A percentile compares a stretch with the other conserved stretches of the same genome.
These are phyloP conservation scores for Nyctibius grandis DNA, from an alignment of 2,797 vertebrate genomes.

Conservation along the genomic window DNA sequence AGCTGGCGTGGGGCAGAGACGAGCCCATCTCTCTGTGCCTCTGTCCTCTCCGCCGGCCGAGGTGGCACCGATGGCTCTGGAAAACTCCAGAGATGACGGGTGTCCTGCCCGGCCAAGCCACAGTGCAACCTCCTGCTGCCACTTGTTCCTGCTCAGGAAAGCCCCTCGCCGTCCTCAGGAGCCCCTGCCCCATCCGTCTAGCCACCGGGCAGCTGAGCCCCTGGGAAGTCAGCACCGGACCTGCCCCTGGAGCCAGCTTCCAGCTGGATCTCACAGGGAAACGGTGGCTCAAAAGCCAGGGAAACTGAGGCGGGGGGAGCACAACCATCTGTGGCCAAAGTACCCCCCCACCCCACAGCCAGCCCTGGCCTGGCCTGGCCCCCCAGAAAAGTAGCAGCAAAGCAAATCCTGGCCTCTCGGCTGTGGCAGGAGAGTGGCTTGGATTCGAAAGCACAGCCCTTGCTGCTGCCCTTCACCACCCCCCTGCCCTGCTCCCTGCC, in stretches of 20 bases:
- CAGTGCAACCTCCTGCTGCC: not conserved
- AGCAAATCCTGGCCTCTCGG: not conserved
- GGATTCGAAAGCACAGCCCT: not conserved
- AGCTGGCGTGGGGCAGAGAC: accelerated
- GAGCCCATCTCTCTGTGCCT: not conserved
- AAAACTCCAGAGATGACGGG: not conserved
- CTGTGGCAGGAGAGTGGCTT: not conserved
- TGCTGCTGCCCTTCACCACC: not conserved
- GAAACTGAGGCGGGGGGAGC: not conserved
- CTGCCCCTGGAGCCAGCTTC: not conserved
- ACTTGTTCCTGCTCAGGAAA: not conserved
- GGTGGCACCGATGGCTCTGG: not conserved
- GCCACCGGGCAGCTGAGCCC: accelerated
- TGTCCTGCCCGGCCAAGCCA: not conserved
- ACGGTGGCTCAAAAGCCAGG: accelerated
- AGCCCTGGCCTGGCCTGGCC: not conserved
- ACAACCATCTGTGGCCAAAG: not conserved
- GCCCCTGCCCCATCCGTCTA: not conserved
- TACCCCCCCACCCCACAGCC: not conserved
- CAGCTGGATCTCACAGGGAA: not conserved
- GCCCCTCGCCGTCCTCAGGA: not conserved
- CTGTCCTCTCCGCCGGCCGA: not conserved
- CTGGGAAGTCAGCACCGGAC: not conserved
- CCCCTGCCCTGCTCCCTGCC: not conserved
- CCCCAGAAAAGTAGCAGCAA: not conserved